Evolutionary conservation across 2,888 invertebrate species (phyloP).

Genomic region (Hybos culiciformis): DNA sequence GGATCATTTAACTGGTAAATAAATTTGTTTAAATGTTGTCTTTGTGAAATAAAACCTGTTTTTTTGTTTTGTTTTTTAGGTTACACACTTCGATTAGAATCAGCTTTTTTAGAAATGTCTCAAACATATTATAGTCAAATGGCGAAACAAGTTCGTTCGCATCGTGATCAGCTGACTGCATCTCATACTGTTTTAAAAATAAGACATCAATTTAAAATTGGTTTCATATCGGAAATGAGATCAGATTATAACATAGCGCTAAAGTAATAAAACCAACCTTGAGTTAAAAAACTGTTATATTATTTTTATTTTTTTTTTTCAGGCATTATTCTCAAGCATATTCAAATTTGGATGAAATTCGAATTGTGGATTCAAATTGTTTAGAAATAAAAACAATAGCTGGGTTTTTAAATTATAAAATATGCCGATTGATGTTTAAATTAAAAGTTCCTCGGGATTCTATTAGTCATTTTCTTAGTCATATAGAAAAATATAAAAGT

Average conservation of each 20-base stretch:
- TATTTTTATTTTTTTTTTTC: conserved; percentile 18
- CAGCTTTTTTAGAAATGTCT: conserved; percentile 84
- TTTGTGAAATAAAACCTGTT: neutral
- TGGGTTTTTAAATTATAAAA: conserved; percentile 89
- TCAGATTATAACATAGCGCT: conserved; percentile 78
- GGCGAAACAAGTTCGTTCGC: conserved; percentile 72
- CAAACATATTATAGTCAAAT: conserved; percentile 86
- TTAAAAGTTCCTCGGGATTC: conserved; percentile 86
- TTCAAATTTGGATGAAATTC: conserved; percentile 73
- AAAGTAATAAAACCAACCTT: conserved; percentile 49
- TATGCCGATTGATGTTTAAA: conserved; percentile 81
- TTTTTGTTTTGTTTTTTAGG: conserved; percentile 22
- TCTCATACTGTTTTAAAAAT: conserved; percentile 87
- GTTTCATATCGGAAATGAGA: conserved; percentile 84
- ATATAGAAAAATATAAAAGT: conserved; percentile 76
- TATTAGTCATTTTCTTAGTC: conserved; percentile 83
- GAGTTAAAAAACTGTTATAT: neutral
- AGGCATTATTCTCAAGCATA: conserved; percentile 81
- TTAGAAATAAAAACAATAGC: conserved; percentile 91
- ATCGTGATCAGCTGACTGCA: conserved; percentile 78
- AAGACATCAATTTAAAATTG: conserved; percentile 93
- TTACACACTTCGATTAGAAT: conserved; percentile 68
- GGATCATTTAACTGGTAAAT: conserved; percentile 59
- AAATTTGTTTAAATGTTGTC: neutral
- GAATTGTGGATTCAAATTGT: conserved; percentile 79